Evolutionary conservation across 2,888 invertebrate species (phyloP), one percentile per base, ranked within the genome.

Genomic region (Drosophila demipolita): DNA sequence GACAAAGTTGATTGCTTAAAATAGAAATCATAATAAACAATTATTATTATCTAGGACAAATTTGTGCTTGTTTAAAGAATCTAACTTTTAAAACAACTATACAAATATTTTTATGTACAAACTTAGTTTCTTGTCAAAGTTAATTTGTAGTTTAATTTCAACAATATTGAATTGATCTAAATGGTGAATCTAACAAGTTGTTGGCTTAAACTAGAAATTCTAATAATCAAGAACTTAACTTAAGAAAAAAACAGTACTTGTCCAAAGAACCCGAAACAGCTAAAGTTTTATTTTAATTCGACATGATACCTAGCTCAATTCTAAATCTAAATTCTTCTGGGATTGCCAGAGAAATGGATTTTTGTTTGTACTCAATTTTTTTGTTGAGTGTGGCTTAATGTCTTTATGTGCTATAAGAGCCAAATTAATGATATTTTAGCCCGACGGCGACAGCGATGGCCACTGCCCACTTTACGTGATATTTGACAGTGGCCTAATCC

Each of bases 391-490:
- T 29, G 23, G 23, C 42, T 32, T 29, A 70, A 59, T 66, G 77
- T 75, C 64, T 49, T 66, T 52, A 66, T 77, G 78, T 82, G 83
- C 75, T 83, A 80, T 87, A 89, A 90, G 85, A 78, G 69, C 61
- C 57, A 82, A 82, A 87, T 87, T 90, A 89, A 89, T 89, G 90
- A 78, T 80, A 70, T 78, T 76, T 84, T 69, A 81, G 79, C 60
- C 42, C 36, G 50, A 49, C 52, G 50, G 40, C 64, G 45, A 33
- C 70, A 40, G 15, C 58, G 57, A 42, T 50, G 36, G 72, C 38
- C 68, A 66, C 86, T 72, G 87, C 87, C 84, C 84, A 87, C 87
- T 83, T 84, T 83, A 76, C 74, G 79, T 89, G 89, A 84, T 81
- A 87, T 82, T 82, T 84, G 73, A 67, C 67, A 75, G 86, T 80